Conservation (phyloP, 1,140 invertebrate species). For the Neodiprion fabricii region DNA sequence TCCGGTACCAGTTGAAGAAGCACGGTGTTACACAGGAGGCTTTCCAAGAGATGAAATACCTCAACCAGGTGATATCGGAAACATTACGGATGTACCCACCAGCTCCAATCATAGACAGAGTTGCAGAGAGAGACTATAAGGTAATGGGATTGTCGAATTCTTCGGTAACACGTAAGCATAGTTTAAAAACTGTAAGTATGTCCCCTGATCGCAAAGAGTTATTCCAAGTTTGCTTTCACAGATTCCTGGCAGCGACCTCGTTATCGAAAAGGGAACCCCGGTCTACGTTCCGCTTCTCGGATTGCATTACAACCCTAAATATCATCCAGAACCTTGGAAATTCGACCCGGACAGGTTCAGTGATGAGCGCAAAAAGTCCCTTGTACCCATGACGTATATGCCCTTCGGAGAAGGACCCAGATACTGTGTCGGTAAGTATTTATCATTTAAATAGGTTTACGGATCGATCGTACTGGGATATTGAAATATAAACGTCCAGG, state of each 20-base stretch:
- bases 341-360: conserved; percentile 48
- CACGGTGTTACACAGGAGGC: conserved; percentile 35
- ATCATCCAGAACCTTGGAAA: conserved; percentile 38
- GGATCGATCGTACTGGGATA: neutral
- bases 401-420: conserved; percentile 48
- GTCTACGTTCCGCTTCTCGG: conserved; percentile 38
- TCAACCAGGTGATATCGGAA: conserved; percentile 41
- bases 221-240: conserved; percentile 26
- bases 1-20: conserved; percentile 52
- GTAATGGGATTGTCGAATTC: conserved; percentile 22
- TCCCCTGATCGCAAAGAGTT: neutral
- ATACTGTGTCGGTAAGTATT: conserved; percentile 44
- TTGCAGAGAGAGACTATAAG: conserved; percentile 49
- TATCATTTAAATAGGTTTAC: no score
- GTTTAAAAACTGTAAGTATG: no score
- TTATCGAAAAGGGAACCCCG: conserved; percentile 50
- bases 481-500: neutral
- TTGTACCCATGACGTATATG: conserved; percentile 34
- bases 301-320: conserved; percentile 53
- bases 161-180: no score
- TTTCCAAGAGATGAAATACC: conserved; percentile 40
- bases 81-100: conserved; percentile 65
- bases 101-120: conserved; percentile 64
- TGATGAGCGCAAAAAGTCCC: conserved; percentile 33
- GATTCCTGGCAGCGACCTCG: conserved; percentile 51